phyloP scores from a whole-genome alignment of 2,888 invertebrate species.

The Megamerina dolium region DNA sequence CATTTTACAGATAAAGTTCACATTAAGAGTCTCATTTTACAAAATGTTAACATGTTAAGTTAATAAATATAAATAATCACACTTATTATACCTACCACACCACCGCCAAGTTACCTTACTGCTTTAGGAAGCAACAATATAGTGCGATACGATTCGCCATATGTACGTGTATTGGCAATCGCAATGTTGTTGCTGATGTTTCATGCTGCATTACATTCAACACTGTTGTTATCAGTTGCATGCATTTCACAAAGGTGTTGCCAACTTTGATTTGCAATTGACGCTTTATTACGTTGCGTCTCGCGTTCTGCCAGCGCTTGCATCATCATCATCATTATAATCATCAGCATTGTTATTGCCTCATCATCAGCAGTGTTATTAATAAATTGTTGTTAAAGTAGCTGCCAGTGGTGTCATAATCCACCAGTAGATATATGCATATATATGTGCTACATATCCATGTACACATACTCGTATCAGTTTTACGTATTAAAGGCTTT shows the following conservation, averaged over 20 bases:
- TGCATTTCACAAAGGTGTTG: constrained; percentile 45
- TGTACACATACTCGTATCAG: no score
- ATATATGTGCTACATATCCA: no score
- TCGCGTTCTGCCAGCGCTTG: no score
- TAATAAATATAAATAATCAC: constrained; percentile 48
- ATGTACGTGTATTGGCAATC: no score
- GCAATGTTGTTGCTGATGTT: no score
- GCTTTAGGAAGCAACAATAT: not conserved
- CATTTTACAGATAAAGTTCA: constrained; percentile 41
- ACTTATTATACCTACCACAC: constrained; percentile 32
- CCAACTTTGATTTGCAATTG: constrained; percentile 30
- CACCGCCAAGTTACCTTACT: constrained; percentile 9
- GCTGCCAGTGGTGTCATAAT: no score
- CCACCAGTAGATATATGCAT: constrained; percentile 5
- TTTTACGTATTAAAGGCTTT: no score
- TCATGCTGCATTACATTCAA: not conserved
- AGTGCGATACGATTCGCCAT: no score
- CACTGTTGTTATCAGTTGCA: constrained; percentile 16
- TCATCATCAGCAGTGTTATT: constrained; percentile 15
- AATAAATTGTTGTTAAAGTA: constrained; percentile 26
- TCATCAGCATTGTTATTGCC: no score
- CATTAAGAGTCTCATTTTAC: constrained; percentile 48
- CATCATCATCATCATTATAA: constrained; percentile 4
- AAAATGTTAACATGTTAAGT: constrained; percentile 47
- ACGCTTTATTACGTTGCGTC: constrained; percentile 11